Percentiles rank a stretch among this genome's conserved stretches.
phyloP scores from a whole-genome alignment of 1,140 invertebrate genomes.

The Amphibalanus amphitrite region DNA sequence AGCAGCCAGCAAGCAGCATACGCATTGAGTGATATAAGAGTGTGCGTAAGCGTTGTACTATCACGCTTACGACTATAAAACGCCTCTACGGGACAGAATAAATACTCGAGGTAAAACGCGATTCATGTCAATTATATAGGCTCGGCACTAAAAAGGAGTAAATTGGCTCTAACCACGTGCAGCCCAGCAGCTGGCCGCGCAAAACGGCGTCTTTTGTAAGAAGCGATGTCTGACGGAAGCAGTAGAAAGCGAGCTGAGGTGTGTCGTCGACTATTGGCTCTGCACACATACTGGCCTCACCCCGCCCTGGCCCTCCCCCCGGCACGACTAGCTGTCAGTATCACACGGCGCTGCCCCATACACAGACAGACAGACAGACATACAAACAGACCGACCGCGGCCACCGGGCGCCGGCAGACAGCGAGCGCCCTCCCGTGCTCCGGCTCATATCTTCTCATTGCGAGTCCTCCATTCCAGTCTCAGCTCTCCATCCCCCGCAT shows the following conservation, averaged over 20 bases:
- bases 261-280: too few species aligned
- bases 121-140: not conserved
- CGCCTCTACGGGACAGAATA: not conserved
- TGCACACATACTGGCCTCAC: not conserved
- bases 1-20: not conserved
- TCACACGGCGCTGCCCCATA: not conserved
- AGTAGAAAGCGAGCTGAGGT: too few species aligned
- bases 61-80: not conserved
- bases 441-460: too few species aligned
- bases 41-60: not conserved
- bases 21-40: not conserved
- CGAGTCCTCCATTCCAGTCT: too few species aligned
- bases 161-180: not conserved
- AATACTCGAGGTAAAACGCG: not conserved
- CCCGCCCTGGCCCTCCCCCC: too few species aligned
- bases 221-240: not conserved
- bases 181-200: not conserved
- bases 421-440: too few species aligned
- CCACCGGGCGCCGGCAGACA: too few species aligned
- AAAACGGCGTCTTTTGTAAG: not conserved
- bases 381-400: too few species aligned
- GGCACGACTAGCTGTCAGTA: not conserved
- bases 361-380: too few species aligned
- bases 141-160: not conserved
- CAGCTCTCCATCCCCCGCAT: too few species aligned